Conservation (phyloP, 2,113 vertebrate species). For the Macrotis lagotis region DNA sequence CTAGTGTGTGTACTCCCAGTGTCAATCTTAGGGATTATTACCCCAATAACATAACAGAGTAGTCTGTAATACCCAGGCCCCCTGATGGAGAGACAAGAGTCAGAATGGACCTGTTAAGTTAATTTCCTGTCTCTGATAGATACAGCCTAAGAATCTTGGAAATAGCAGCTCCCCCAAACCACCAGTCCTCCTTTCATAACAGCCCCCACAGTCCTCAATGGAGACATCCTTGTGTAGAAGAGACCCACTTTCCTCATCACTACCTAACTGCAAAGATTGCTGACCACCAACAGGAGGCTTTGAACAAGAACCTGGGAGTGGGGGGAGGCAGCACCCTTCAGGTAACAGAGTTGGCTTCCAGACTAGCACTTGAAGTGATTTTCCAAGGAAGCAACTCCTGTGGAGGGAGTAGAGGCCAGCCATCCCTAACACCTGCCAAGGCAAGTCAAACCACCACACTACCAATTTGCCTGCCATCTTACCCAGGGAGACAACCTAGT, state of each 20-base stretch:
- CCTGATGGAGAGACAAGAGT: not conserved
- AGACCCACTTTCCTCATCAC: not conserved
- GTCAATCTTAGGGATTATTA: not conserved
- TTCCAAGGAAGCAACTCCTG: not conserved
- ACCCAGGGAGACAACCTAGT: too few species aligned
- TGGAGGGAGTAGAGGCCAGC: too few species aligned
- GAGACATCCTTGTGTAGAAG: not conserved
- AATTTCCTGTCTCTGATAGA: not conserved
- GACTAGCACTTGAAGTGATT: not conserved
- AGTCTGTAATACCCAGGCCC: not conserved
- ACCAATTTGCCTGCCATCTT: too few species aligned
- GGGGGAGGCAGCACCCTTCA: too few species aligned
- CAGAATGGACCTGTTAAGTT: not conserved
- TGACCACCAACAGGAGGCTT: not conserved
- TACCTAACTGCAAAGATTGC: too few species aligned
- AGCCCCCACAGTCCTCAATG: too few species aligned
- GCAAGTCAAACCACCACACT: too few species aligned
- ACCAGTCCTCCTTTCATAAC: not conserved
- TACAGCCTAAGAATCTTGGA: not conserved
- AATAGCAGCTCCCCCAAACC: not conserved
- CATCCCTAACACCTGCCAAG: too few species aligned
- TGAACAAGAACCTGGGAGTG: not conserved
- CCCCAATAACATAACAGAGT: not conserved
- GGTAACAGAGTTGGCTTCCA: too few species aligned
- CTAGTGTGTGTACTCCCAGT: not conserved